A percentile compares a stretch with the other conserved stretches of the same genome.
These are phyloP conservation scores for Picus viridis DNA, from an alignment of 2,797 vertebrate species.

Conservation along the genomic window DNA sequence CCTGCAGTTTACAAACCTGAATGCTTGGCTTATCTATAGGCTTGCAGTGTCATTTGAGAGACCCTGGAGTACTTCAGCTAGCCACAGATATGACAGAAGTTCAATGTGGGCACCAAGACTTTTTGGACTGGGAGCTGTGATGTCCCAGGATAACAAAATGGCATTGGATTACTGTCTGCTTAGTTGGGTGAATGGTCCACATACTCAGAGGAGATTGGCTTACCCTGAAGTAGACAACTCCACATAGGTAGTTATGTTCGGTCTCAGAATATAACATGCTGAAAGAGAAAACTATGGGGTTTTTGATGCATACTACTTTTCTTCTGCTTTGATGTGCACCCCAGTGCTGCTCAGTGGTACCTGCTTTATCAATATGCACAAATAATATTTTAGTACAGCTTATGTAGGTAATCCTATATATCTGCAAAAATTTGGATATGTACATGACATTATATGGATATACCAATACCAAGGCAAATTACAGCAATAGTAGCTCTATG, in stretches of 20 bases:
- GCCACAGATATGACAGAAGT: background rate
- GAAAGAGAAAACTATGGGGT: background rate
- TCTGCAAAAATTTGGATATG: background rate
- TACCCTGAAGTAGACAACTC: background rate
- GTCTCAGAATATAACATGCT: background rate
- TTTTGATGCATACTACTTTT: background rate
- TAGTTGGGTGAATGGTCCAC: background rate
- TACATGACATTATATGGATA: background rate
- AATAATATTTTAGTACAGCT: background rate
- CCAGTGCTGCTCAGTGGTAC: background rate
- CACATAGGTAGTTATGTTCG: background rate
- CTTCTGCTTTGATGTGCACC: background rate
- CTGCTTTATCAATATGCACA: background rate
- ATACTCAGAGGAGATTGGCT: background rate
- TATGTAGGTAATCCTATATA: background rate
- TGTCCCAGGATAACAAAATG: background rate
- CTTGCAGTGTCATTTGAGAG: rapidly evolving
- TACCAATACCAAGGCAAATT: background rate
- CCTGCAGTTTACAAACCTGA: background rate
- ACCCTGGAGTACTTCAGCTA: background rate
- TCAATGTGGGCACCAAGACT: background rate
- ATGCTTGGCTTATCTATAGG: background rate
- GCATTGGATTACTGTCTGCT: background rate
- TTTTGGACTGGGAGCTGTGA: background rate
- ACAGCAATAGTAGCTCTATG: background rate